A percentile compares a stretch with the other conserved stretches of the same genome.
Conservation (phyloP, 2,888 invertebrate species). For the Drosophila ustulata region DNA sequence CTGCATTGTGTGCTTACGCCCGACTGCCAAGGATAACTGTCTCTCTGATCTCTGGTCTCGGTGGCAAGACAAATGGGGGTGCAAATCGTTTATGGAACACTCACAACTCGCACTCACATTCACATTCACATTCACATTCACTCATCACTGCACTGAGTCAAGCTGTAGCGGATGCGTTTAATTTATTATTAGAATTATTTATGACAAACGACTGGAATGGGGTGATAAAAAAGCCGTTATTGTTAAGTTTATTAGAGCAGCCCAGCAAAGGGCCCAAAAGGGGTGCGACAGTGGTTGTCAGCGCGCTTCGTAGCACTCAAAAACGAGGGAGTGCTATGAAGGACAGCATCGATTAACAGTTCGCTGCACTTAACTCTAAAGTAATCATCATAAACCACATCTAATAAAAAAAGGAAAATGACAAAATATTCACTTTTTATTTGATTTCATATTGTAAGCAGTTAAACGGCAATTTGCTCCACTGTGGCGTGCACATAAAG, state of each 20-base stretch:
- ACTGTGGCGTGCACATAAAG: slow-evolving; percentile 46
- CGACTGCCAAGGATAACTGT: slow-evolving; percentile 80
- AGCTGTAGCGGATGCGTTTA: slow-evolving; percentile 84
- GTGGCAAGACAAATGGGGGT: slow-evolving; percentile 79
- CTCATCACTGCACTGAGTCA: slow-evolving; percentile 59
- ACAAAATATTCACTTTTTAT: not conserved
- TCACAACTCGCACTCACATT: slow-evolving; percentile 44
- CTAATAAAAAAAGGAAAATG: not conserved
- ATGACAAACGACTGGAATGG: slow-evolving; percentile 75
- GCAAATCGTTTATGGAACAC: slow-evolving; percentile 69
- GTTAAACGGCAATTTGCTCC: slow-evolving; percentile 10
- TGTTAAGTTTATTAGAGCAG: slow-evolving; percentile 76
- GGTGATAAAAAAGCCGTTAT: slow-evolving; percentile 77
- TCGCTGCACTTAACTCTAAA: not conserved
- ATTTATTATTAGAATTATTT: slow-evolving; percentile 85
- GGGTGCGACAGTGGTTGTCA: slow-evolving; percentile 68
- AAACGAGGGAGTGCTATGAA: slow-evolving; percentile 1
- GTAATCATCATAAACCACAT: not conserved
- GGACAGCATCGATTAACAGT: not conserved
- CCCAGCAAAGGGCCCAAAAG: slow-evolving; percentile 44
- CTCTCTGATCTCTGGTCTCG: slow-evolving; percentile 26
- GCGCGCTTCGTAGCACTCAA: slow-evolving; percentile 6
- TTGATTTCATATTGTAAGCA: not conserved
- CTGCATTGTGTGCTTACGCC: slow-evolving; percentile 62
- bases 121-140: slow-evolving; percentile 41